Conservation (phyloP, 1,140 invertebrate genomes). For the Camponotus floridanus region DNA sequence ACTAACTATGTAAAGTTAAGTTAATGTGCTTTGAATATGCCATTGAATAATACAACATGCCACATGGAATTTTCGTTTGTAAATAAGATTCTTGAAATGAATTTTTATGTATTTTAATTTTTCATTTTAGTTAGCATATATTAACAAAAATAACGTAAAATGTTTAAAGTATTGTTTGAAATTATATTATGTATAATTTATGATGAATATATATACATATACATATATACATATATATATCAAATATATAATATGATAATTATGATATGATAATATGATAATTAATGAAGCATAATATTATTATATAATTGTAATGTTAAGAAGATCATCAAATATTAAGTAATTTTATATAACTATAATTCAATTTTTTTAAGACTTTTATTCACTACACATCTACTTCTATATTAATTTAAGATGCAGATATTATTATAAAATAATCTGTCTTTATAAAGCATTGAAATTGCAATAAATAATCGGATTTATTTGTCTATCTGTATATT, state of each 20-base stretch:
- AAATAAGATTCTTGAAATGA: not conserved
- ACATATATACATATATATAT: no score
- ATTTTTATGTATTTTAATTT: not conserved
- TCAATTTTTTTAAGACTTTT: not conserved
- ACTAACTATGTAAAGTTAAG: not conserved
- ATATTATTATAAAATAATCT: conserved; percentile 21
- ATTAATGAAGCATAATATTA: no score
- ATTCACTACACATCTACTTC: not conserved
- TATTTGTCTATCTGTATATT: not conserved
- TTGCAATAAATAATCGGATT: not conserved
- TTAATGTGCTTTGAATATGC: not conserved
- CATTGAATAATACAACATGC: not conserved
- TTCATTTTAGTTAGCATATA: not conserved
- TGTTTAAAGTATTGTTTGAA: not conserved
- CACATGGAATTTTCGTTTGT: not conserved
- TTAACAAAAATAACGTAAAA: not conserved
- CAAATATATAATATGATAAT: no score
- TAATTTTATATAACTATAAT: not conserved
- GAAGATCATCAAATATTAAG: not conserved
- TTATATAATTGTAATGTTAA: no score
- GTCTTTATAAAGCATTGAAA: not conserved
- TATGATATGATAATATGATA: no score
- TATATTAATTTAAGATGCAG: not conserved
- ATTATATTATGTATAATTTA: no score
- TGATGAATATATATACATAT: no score